Percentiles rank a stretch among this genome's conserved stretches.
Conservation (phyloP, 2,888 invertebrate genomes). For the Xanthia icteritia region DNA sequence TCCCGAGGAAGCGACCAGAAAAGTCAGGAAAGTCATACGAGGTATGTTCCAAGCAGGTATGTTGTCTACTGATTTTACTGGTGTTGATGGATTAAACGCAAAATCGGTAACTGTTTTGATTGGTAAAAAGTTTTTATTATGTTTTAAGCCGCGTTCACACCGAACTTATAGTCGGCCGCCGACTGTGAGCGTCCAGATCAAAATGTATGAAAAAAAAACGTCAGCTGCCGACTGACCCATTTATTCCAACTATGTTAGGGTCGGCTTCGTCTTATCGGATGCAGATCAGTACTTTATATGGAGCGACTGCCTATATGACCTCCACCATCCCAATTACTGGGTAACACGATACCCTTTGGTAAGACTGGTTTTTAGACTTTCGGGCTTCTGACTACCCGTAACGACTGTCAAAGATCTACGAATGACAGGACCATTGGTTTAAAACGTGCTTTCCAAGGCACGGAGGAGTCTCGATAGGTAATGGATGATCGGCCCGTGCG, state of each 20-base stretch:
- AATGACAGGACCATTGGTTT: neutral
- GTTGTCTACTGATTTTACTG: slow-evolving; percentile 34
- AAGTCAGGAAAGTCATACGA: slow-evolving; percentile 95
- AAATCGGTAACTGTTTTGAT: slow-evolving; percentile 29
- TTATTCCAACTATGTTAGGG: neutral
- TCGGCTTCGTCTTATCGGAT: neutral
- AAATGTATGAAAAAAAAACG: neutral
- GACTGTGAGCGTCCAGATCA: neutral
- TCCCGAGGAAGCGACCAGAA: slow-evolving; percentile 96
- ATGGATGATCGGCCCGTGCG: neutral
- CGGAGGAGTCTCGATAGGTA: neutral
- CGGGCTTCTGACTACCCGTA: neutral
- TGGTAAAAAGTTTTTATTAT: neutral
- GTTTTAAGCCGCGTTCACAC: neutral
- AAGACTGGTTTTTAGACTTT: neutral
- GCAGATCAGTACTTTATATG: neutral
- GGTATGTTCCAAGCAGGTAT: slow-evolving; percentile 89
- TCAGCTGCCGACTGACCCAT: no score
- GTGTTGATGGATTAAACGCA: slow-evolving; percentile 48
- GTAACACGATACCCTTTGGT: neutral
- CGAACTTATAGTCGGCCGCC: neutral
- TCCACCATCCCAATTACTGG: neutral
- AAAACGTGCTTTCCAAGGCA: neutral
- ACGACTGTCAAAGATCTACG: neutral
- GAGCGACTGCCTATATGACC: neutral